phyloP scores from a whole-genome alignment of 2,113 vertebrate species.

The Nycticorax nycticorax region DNA sequence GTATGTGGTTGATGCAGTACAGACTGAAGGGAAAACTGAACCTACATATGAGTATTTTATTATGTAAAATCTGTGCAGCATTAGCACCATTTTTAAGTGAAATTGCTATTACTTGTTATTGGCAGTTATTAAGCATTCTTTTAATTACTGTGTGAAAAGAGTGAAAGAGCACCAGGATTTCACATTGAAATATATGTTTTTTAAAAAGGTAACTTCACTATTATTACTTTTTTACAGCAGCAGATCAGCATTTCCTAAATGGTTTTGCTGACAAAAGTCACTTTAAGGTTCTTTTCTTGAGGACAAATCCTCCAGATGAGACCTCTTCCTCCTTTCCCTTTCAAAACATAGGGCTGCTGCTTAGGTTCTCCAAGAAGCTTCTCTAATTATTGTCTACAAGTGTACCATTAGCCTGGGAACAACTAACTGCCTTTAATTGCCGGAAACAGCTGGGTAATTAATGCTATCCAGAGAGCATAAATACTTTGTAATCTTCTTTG shows the following conservation, averaged over 20 bases:
- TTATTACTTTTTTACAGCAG: not conserved
- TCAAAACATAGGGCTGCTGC: not conserved
- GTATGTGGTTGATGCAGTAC: not conserved
- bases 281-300: not conserved
- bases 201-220: fast-evolving
- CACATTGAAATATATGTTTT: not conserved
- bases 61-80: not conserved
- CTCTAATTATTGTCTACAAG: conserved; percentile 9
- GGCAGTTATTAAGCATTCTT: not conserved
- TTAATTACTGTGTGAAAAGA: not conserved
- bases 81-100: not conserved
- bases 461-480: conserved; percentile 1
- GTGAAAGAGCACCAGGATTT: not conserved
- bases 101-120: not conserved
- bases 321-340: not conserved
- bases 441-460: conserved; percentile 27
- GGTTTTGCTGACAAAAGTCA: not conserved
- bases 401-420: not conserved
- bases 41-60: too few species aligned
- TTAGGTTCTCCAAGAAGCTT: not conserved
- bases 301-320: not conserved
- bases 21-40: not conserved
- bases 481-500: not conserved
- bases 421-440: conserved; percentile 7
- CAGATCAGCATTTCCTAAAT: not conserved